Evolutionary conservation across 2,797 vertebrate genomes (phyloP).

Genomic region (Sebastes minor): DNA sequence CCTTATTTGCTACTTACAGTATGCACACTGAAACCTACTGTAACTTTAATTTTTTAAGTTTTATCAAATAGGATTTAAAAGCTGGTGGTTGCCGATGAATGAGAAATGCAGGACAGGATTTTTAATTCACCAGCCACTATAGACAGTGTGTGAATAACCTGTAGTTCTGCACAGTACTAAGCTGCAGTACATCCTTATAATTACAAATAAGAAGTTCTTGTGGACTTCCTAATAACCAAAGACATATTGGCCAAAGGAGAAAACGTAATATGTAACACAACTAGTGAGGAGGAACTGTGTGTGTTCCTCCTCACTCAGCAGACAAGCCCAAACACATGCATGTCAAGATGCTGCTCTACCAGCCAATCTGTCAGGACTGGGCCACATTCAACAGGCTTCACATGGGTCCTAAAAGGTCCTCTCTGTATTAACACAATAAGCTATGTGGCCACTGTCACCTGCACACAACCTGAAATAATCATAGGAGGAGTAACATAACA

Average conservation of each 20-base stretch:
- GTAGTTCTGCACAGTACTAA: not conserved
- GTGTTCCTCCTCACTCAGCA: constrained; percentile 11
- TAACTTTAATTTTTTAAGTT: too few relatives aligned
- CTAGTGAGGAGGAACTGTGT: constrained; percentile 10
- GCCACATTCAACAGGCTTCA: constrained; percentile 37
- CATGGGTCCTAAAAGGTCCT: not conserved
- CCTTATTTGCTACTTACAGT: not conserved
- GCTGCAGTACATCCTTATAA: not conserved
- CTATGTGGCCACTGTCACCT: not conserved
- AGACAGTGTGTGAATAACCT: not conserved
- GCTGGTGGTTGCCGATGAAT: not conserved
- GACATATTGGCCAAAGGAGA: not conserved
- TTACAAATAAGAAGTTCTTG: not conserved
- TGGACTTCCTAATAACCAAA: not conserved
- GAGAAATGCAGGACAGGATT: not conserved
- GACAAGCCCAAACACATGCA: constrained; percentile 67
- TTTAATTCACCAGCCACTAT: not conserved
- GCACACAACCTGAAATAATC: not conserved
- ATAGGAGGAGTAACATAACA: not conserved
- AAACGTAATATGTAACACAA: not conserved
- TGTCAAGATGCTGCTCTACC: constrained; percentile 33
- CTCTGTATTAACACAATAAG: not conserved
- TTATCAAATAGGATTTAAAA: not conserved
- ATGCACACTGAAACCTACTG: not conserved
- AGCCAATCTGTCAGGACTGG: constrained; percentile 31